These are phyloP conservation scores for Lasioglossum albipes DNA, from an alignment of 1,140 invertebrate genomes.

Conservation along the genomic window DNA sequence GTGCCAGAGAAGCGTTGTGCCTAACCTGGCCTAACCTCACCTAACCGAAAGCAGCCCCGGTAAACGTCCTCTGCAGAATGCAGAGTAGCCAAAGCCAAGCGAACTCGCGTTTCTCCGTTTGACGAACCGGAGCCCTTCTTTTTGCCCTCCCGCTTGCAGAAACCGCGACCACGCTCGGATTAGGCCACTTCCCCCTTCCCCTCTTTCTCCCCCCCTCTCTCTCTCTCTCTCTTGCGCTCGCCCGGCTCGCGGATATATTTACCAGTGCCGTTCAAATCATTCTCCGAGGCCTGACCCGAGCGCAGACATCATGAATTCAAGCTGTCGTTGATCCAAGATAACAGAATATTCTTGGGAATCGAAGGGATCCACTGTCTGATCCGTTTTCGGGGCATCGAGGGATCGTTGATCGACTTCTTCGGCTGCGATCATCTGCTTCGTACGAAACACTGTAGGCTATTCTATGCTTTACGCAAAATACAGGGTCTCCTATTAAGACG, in stretches of 20 bases:
- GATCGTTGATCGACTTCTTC: too few relatives aligned
- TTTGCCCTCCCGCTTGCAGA: neutral
- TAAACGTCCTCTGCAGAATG: constrained; percentile 71
- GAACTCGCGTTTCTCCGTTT: constrained; percentile 41
- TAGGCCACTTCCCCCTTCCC: constrained; percentile 10
- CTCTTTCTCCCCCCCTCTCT: neutral
- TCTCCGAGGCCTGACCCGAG: constrained; percentile 27
- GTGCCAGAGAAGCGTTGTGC: neutral
- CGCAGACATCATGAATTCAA: constrained; percentile 3
- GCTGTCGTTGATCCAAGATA: neutral
- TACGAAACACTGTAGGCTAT: too few relatives aligned
- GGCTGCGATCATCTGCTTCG: too few relatives aligned
- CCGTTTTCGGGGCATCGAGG: too few relatives aligned
- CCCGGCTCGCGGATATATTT: constrained; percentile 60
- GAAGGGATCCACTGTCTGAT: too few relatives aligned
- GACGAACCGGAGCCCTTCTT: neutral
- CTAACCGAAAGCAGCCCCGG: constrained; percentile 45
- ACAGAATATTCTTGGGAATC: neutral
- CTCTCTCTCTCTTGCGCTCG: neutral
- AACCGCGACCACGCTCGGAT: constrained; percentile 9
- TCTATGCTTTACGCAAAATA: too few relatives aligned
- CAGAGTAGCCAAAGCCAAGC: constrained; percentile 32
- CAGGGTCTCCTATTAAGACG: too few relatives aligned
- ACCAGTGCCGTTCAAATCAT: constrained; percentile 59
- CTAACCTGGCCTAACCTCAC: neutral